phyloP scores from a whole-genome alignment of 2,797 vertebrate species.

The Enteromius mattozi region DNA sequence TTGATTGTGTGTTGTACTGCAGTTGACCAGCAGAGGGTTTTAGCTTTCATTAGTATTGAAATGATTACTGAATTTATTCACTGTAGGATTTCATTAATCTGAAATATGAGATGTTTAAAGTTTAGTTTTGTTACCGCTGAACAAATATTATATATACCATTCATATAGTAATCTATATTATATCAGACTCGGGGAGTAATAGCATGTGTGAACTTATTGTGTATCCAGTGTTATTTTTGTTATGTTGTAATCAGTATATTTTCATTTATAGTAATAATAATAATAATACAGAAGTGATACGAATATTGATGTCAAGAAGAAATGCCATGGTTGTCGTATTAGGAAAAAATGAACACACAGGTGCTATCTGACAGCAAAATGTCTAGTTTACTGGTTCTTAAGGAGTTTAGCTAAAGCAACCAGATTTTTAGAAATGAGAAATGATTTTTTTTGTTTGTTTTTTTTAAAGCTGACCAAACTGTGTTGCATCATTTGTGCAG shows the following conservation, averaged over 20 bases:
- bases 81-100: background rate
- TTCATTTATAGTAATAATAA: background rate
- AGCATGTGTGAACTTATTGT: constrained; percentile 19
- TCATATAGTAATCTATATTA: background rate
- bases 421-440: background rate
- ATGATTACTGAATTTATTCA: background rate
- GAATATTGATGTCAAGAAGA: background rate
- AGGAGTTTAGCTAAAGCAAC: background rate
- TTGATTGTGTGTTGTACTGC: constrained; percentile 28
- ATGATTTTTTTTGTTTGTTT: background rate
- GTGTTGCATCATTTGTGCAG: background rate
- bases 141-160: constrained; percentile 10
- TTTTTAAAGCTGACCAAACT: background rate
- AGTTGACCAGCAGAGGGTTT: constrained; percentile 69
- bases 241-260: background rate
- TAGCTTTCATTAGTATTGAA: constrained; percentile 54
- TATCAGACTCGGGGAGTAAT: background rate
- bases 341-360: background rate
- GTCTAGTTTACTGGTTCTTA: background rate
- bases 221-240: background rate
- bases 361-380: background rate
- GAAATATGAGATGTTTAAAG: background rate
- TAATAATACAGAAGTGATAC: background rate
- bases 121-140: background rate
- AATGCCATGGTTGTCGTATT: background rate